Evolutionary conservation across 1,140 invertebrate genomes (phyloP).

Genomic region (Anastrepha ludens): DNA sequence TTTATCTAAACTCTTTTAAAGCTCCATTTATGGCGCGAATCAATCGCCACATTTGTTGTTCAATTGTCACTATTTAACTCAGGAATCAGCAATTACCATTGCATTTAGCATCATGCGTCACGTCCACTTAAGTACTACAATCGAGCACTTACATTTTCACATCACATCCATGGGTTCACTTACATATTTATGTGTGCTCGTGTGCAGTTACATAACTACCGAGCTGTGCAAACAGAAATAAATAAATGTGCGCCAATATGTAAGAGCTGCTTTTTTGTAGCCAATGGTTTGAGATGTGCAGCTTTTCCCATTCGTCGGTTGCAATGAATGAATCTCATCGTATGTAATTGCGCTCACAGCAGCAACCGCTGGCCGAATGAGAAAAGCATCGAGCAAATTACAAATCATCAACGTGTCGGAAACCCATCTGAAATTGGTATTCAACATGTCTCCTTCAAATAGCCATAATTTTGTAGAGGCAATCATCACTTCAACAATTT

Average conservation of each 20-base stretch:
- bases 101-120: constrained; percentile 44
- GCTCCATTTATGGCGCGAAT: constrained; percentile 42
- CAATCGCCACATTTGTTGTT: constrained; percentile 52
- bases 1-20: constrained; percentile 11
- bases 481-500: neutral
- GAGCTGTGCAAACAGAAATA: neutral
- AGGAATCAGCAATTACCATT: constrained; percentile 32
- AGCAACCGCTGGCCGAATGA: neutral
- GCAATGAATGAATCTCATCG: constrained; percentile 25
- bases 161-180: neutral
- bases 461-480: neutral
- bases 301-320: constrained; percentile 21
- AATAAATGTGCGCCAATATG: too few species aligned
- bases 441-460: constrained; percentile 3
- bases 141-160: neutral
- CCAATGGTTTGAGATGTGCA: neutral
- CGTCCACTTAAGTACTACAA: neutral
- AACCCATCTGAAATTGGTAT: constrained; percentile 39
- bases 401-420: constrained; percentile 25
- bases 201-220: neutral
- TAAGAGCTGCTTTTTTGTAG: too few species aligned
- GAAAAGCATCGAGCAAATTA: constrained; percentile 30
- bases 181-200: neutral
- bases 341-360: neutral
- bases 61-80: constrained; percentile 48